A percentile compares a stretch with the other conserved stretches of the same genome.
Evolutionary conservation across 2,113 vertebrate genomes (phyloP).

Genomic region (Bufo bufo): DNA sequence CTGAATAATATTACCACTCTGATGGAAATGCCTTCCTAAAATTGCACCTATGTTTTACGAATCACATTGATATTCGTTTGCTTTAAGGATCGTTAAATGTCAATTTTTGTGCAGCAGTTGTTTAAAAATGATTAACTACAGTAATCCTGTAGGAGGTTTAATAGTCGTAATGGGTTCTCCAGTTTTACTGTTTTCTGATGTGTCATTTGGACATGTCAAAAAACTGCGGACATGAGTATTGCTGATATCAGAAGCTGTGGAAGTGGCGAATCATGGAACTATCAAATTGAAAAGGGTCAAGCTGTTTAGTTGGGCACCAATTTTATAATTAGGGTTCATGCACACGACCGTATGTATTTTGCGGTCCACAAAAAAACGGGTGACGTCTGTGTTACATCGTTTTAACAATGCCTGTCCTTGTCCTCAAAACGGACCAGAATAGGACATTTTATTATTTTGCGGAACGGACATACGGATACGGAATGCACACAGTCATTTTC

Average conservation of each 20-base stretch:
- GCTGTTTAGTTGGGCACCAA: neutral
- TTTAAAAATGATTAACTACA: neutral
- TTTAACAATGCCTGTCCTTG: no score
- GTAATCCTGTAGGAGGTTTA: neutral
- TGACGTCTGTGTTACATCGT: no score
- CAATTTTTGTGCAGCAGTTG: neutral
- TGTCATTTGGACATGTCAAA: neutral
- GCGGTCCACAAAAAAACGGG: no score
- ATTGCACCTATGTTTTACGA: constrained; percentile 70
- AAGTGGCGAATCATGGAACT: neutral
- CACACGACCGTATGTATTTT: no score
- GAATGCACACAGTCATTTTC: no score
- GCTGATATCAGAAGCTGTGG: neutral
- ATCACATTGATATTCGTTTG: neutral
- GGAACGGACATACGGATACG: no score
- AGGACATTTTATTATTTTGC: no score
- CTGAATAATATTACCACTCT: constrained; percentile 89
- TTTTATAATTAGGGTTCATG: no score
- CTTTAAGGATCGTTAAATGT: neutral
- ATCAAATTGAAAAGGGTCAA: neutral
- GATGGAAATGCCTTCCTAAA: constrained; percentile 83
- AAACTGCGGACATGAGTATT: no score
- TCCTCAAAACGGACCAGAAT: no score
- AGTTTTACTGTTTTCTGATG: neutral
- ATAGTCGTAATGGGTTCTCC: neutral